A percentile compares a stretch with the other conserved stretches of the same genome.
Evolutionary conservation across 2,113 vertebrate genomes (phyloP).

Genomic region (Pteropus alecto): DNA sequence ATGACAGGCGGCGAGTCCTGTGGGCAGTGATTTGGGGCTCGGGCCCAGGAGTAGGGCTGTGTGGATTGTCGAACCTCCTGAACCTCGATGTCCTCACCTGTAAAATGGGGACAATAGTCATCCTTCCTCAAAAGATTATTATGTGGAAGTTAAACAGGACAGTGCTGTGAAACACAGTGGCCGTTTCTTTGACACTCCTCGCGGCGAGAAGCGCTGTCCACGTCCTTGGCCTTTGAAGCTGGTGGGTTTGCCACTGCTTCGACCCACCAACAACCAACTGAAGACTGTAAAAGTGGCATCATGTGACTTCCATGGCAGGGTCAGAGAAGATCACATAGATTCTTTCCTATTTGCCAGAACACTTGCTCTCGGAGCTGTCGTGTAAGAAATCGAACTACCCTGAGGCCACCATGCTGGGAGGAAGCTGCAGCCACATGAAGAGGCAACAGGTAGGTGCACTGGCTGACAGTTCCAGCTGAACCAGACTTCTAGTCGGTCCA

Average conservation of each 20-base stretch:
- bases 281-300: neutral
- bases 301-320: neutral
- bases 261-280: no score
- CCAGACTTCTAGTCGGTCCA: neutral
- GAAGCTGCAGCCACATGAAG: neutral
- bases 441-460: rapidly evolving
- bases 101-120: neutral
- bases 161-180: neutral
- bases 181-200: neutral
- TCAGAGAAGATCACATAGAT: neutral
- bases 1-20: neutral
- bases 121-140: neutral
- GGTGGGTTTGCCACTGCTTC: neutral
- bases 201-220: no score
- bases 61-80: neutral
- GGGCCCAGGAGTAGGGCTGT: neutral
- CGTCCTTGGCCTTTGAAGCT: neutral
- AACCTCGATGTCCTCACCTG: neutral
- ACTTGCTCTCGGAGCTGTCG: neutral
- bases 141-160: neutral
- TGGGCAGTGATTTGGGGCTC: neutral
- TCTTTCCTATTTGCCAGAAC: neutral
- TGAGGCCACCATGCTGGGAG: neutral
- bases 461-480: neutral
- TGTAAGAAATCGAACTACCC: neutral